These are phyloP conservation scores for Lithobates pipiens DNA, from an alignment of 2,797 vertebrate species.

Conservation along the genomic window DNA sequence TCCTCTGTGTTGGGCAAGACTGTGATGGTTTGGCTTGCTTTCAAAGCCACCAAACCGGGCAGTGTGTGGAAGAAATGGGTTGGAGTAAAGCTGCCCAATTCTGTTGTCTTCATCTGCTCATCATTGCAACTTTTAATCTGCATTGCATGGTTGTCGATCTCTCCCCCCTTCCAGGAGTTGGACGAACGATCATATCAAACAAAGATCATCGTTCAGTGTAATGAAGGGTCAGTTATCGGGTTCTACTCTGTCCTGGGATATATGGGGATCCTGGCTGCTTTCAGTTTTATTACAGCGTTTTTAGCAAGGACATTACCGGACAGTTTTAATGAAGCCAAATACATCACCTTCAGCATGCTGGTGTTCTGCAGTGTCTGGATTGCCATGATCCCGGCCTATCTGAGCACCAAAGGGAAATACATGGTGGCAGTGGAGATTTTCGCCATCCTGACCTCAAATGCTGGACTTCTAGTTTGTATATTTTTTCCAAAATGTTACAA, in stretches of 20 bases:
- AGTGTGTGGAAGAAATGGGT: conserved; percentile 34
- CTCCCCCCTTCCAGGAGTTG: conserved; percentile 45
- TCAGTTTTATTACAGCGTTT: conserved; percentile 46
- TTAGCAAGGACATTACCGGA: conserved; percentile 54
- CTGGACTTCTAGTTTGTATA: conserved; percentile 1
- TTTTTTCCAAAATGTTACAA: no score
- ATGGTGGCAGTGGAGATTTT: conserved; percentile 38
- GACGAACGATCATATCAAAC: conserved; percentile 9
- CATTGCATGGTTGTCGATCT: conserved; percentile 28
- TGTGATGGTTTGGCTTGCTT: conserved; percentile 38
- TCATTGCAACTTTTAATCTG: conserved; percentile 32
- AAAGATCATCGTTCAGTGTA: conserved; percentile 28
- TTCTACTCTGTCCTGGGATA: conserved; percentile 46
- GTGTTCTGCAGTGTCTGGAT: conserved; percentile 58
- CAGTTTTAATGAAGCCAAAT: conserved; percentile 50
- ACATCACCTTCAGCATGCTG: conserved; percentile 59
- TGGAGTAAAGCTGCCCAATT: conserved; percentile 5
- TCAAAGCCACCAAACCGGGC: conserved; percentile 46
- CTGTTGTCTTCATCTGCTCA: conserved; percentile 2
- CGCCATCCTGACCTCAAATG: conserved; percentile 43
- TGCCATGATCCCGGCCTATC: conserved; percentile 50
- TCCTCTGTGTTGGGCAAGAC: conserved; percentile 55
- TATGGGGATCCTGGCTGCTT: conserved; percentile 48
- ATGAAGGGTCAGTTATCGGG: conserved; percentile 17
- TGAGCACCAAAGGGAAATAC: conserved; percentile 12